Percentiles rank a stretch among this genome's conserved stretches.
Evolutionary conservation across 2,888 invertebrate species (phyloP).

Genomic region (Agrochola macilenta): DNA sequence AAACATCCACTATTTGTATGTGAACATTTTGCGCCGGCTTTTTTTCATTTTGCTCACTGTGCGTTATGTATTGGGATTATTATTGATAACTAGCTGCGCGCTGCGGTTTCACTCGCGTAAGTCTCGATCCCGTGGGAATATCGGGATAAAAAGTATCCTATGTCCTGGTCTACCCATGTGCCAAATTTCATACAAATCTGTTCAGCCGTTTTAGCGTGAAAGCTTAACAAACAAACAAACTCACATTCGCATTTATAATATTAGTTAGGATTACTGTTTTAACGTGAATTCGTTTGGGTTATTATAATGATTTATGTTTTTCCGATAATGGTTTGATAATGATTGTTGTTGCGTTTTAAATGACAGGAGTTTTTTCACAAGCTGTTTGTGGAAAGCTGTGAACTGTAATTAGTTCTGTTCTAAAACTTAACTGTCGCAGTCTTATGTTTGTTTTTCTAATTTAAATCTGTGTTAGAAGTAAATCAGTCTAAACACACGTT

Average conservation of each 20-base stretch:
- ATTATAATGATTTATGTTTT: conserved; percentile 6
- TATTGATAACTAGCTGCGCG: conserved; percentile 24
- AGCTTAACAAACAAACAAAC: too few species aligned
- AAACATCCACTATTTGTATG: conserved; percentile 81
- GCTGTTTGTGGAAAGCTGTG: neutral
- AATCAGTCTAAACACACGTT: conserved; percentile 21
- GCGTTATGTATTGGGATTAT: conserved; percentile 43
- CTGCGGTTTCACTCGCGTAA: too few species aligned
- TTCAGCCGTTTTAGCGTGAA: too few species aligned
- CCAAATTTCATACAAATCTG: too few species aligned
- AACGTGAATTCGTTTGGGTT: conserved; percentile 1
- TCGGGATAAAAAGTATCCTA: too few species aligned
- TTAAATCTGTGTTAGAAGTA: neutral
- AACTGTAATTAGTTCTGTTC: neutral
- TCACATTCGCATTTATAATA: too few species aligned
- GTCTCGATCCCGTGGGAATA: too few species aligned
- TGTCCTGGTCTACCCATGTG: too few species aligned
- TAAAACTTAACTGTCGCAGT: too few species aligned
- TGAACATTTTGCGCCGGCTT: conserved; percentile 67
- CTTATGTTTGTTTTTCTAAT: neutral
- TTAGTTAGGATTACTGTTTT: conserved; percentile 9
- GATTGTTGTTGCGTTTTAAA: neutral
- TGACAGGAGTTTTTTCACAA: neutral
- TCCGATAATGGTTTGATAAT: neutral
- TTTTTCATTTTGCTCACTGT: conserved; percentile 44